These are phyloP conservation scores for Hafferia zeledoni DNA, from an alignment of 2,797 vertebrate species.

Conservation along the genomic window DNA sequence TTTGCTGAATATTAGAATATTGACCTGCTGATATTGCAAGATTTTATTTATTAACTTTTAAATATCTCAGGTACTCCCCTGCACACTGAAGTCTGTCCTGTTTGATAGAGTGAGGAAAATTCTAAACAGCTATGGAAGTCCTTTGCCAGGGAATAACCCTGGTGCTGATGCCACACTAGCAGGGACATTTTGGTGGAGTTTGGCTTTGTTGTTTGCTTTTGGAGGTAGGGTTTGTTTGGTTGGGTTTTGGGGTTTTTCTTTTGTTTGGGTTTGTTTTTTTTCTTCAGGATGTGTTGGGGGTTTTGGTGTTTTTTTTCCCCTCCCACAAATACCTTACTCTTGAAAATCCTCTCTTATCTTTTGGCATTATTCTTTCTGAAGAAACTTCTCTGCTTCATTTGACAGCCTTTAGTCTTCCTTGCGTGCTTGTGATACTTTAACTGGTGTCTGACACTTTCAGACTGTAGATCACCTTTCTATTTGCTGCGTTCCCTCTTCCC, in stretches of 20 bases:
- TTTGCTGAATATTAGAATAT: neutral
- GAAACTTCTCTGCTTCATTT: neutral
- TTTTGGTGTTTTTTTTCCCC: neutral
- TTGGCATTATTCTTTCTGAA: neutral
- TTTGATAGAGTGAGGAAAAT: neutral
- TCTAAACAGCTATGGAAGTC: neutral
- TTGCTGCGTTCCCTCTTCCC: neutral
- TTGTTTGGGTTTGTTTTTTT: neutral
- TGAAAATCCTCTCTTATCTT: neutral
- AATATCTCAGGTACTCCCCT: neutral
- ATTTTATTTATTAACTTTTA: neutral
- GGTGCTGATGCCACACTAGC: neutral
- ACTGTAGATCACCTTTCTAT: neutral
- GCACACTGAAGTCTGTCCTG: neutral
- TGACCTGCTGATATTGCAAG: neutral
- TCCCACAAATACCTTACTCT: neutral
- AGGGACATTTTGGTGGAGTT: neutral
- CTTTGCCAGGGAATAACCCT: neutral
- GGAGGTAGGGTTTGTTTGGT: neutral
- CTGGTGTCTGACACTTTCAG: neutral
- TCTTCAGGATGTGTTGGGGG: neutral
- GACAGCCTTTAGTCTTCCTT: neutral
- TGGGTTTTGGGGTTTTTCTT: neutral
- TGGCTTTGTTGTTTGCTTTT: too few relatives aligned
- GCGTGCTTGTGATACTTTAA: fast-evolving